A percentile compares a stretch with the other conserved stretches of the same genome.
These are phyloP conservation scores for Rhynchomys soricoides DNA, from an alignment of 2,113 vertebrate genomes.

Conservation along the genomic window DNA sequence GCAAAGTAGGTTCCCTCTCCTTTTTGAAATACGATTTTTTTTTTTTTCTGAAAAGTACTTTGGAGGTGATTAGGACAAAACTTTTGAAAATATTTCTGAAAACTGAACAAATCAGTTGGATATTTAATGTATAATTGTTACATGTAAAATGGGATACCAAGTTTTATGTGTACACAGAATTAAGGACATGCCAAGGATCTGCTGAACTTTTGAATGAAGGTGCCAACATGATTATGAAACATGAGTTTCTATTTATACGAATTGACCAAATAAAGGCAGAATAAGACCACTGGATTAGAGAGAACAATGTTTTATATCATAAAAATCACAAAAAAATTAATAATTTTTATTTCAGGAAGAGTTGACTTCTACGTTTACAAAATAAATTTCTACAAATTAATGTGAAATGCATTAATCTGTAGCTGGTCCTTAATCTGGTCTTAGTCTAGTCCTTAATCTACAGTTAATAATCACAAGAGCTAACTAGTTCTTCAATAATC, in stretches of 20 bases:
- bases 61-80: not conserved
- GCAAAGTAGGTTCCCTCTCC: not conserved
- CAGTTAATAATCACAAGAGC: not conserved
- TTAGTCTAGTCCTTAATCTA: not conserved
- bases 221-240: not conserved
- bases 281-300: not conserved
- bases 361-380: not conserved
- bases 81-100: constrained; percentile 27
- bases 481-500: not conserved
- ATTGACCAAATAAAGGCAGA: not conserved
- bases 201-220: constrained; percentile 16
- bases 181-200: not conserved
- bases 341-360: not conserved
- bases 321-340: not conserved
- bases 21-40: not conserved
- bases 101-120: not conserved
- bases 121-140: not conserved
- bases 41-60: constrained; percentile 30
- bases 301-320: not conserved
- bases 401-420: not conserved
- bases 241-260: not conserved
- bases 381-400: constrained; percentile 39
- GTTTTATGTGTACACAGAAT: not conserved
- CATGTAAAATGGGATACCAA: not conserved
- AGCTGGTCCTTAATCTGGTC: not conserved